phyloP scores from a whole-genome alignment of 92 coral and sea anemone genomes.

The Porites divaricata region DNA sequence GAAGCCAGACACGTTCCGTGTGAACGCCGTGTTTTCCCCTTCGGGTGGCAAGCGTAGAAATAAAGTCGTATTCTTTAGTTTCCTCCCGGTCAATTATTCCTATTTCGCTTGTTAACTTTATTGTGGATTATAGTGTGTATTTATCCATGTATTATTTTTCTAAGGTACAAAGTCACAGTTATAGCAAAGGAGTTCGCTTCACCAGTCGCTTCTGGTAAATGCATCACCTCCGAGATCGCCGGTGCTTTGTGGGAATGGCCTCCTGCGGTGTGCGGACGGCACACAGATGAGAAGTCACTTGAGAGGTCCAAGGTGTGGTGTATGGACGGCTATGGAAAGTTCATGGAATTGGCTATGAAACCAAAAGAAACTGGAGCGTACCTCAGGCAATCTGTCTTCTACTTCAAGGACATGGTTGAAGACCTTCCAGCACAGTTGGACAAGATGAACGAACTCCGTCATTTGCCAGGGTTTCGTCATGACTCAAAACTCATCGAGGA shows the following conservation, averaged over 20 bases:
- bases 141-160: background rate
- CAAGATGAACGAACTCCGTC: conserved; percentile 26
- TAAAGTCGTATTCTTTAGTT: too few relatives aligned
- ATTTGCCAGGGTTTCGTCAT: conserved; percentile 42
- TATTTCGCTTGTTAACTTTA: too few relatives aligned
- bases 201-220: background rate
- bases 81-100: too few relatives aligned
- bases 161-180: background rate
- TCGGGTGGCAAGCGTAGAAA: too few relatives aligned
- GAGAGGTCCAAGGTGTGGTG: background rate
- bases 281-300: background rate
- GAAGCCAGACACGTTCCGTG: too few relatives aligned
- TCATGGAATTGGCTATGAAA: background rate
- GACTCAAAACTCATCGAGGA: conserved; percentile 38
- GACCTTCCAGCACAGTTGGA: conserved; percentile 35
- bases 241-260: background rate
- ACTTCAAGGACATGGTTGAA: background rate
- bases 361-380: background rate
- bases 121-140: too few relatives aligned
- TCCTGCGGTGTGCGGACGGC: background rate
- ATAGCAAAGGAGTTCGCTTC: background rate
- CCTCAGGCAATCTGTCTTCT: background rate
- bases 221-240: background rate
- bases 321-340: background rate
- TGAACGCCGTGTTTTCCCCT: too few relatives aligned